Evolutionary conservation across 2,113 vertebrate species (phyloP).

Genomic region (Elanus axillaris): DNA sequence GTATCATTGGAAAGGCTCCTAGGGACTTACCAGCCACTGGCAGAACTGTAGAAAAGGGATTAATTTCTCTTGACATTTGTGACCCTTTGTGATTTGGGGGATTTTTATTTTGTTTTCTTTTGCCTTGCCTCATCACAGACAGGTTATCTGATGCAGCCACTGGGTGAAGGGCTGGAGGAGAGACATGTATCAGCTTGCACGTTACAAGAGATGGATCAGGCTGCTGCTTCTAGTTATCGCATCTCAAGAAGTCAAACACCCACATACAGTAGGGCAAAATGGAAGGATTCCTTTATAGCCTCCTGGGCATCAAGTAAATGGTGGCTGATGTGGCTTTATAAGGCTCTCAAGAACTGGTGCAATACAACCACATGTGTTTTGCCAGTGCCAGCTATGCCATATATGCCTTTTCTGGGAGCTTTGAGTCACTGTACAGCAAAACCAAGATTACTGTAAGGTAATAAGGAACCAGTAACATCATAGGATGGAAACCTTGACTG

Average conservation of each 20-base stretch:
- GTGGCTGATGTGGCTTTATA: neutral
- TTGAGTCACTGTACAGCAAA: neutral
- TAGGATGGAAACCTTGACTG: neutral
- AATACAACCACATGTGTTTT: accelerated
- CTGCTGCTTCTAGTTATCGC: neutral
- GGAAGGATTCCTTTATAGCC: neutral
- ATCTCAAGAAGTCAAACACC: neutral
- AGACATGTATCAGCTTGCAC: conserved; percentile 37
- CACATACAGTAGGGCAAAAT: neutral
- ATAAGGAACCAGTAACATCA: neutral
- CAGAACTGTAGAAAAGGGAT: neutral
- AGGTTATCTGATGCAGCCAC: conserved; percentile 59
- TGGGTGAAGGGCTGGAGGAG: conserved; percentile 60
- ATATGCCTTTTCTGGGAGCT: neutral
- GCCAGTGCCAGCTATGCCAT: neutral
- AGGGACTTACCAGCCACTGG: neutral
- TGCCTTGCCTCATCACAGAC: neutral
- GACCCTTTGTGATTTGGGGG: neutral
- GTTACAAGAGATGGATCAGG: neutral
- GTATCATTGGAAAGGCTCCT: neutral
- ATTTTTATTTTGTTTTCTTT: neutral
- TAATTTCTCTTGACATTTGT: neutral
- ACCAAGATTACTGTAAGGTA: neutral
- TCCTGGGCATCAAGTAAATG: neutral
- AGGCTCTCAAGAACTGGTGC: neutral